These are phyloP conservation scores for Pollicipes pollicipes DNA, from an alignment of 1,140 invertebrate species.

Conservation along the genomic window DNA sequence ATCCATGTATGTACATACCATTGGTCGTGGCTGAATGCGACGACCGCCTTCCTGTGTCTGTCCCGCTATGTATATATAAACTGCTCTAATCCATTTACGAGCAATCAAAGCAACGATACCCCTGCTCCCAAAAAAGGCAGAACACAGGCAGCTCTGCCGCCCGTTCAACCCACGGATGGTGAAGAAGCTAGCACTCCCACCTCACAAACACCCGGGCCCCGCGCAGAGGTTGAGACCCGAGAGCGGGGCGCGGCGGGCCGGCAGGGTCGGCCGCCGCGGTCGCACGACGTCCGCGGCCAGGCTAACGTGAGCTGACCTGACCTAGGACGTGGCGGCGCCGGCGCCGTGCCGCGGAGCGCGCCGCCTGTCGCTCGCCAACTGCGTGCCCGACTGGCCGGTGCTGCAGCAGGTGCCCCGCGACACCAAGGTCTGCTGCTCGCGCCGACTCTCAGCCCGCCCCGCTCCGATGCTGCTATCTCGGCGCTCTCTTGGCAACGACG, in stretches of 20 bases:
- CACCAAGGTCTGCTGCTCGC: neutral
- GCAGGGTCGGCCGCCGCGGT: no score
- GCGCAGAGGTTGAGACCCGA: no score
- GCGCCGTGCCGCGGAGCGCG: constrained; percentile 26
- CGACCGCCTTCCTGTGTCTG: neutral
- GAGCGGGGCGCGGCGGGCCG: no score
- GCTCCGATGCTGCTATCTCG: neutral
- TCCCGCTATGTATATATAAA: neutral
- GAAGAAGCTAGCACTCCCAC: no score
- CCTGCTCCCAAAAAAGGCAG: no score
- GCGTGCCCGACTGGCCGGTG: constrained; percentile 90
- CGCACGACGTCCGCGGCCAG: no score
- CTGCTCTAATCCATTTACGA: no score
- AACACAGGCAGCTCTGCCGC: no score
- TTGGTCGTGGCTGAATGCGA: neutral
- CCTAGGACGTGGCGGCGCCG: neutral
- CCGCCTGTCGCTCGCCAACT: constrained; percentile 74
- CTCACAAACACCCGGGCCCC: no score
- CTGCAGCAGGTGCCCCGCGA: constrained; percentile 49
- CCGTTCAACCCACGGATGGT: no score
- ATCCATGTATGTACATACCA: neutral
- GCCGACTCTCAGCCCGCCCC: neutral
- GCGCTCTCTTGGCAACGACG: no score
- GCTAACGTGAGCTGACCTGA: neutral
- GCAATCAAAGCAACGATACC: no score